Percentiles rank a stretch among this genome's conserved stretches.
phyloP scores from a whole-genome alignment of 2,888 invertebrate species.

The Onthophagus sagittarius region DNA sequence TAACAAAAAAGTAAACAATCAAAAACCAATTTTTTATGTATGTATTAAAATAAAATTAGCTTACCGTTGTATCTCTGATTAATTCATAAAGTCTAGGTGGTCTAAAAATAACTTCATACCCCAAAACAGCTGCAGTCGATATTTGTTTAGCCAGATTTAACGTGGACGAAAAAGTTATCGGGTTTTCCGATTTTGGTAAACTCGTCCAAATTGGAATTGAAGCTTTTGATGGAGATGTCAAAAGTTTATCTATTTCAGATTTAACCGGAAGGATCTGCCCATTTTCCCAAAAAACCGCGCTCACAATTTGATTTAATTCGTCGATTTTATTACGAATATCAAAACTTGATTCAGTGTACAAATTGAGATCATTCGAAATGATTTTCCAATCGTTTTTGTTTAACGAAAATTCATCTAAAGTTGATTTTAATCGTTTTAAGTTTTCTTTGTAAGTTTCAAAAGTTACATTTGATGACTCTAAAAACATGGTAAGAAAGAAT shows the following conservation, averaged over 20 bases:
- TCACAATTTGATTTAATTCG: slow-evolving; percentile 56
- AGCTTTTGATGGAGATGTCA: neutral
- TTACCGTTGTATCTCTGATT: slow-evolving; percentile 62
- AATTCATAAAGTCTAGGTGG: slow-evolving; percentile 61
- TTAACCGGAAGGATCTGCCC: slow-evolving; percentile 6
- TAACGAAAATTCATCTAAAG: slow-evolving; percentile 61
- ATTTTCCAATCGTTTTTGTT: slow-evolving; percentile 56
- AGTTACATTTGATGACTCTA: slow-evolving; percentile 55
- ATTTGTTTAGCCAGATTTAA: slow-evolving; percentile 70
- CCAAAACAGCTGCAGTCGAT: slow-evolving; percentile 68
- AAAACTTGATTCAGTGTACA: slow-evolving; percentile 52
- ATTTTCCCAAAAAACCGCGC: slow-evolving; percentile 69
- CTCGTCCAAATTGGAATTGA: slow-evolving; percentile 41
- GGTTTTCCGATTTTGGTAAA: slow-evolving; percentile 34
- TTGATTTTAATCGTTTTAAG: slow-evolving; percentile 58
- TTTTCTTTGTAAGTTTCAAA: slow-evolving; percentile 59
- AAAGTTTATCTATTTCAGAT: slow-evolving; percentile 2
- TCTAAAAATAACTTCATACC: slow-evolving; percentile 68
- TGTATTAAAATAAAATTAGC: slow-evolving; percentile 28
- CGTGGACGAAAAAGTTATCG: slow-evolving; percentile 53
- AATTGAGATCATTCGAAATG: slow-evolving; percentile 58
- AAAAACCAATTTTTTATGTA: neutral
- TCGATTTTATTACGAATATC: slow-evolving; percentile 43
- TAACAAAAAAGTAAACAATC: too few species aligned
- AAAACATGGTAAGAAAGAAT: neutral